Percentiles rank a stretch among this genome's conserved stretches.
phyloP scores from a whole-genome alignment of 2,888 invertebrate species.

The Apantesis nais region DNA sequence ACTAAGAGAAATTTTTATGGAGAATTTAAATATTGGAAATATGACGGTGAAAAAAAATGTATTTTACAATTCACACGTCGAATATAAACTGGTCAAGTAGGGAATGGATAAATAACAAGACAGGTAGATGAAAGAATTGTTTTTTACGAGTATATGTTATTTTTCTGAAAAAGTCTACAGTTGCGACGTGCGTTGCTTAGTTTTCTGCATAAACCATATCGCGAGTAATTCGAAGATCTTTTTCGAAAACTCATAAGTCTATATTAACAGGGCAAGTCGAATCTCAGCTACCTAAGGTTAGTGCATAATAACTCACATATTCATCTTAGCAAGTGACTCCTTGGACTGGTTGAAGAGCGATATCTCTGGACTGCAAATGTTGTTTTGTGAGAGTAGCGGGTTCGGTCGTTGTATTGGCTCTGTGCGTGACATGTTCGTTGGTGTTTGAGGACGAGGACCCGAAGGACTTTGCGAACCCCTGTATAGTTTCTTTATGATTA shows the following conservation, averaged over 20 bases:
- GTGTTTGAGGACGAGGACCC: conserved; percentile 41
- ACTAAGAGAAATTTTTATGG: no score
- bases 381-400: conserved; percentile 47
- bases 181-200: no score
- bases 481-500: background rate
- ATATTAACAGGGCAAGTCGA: background rate
- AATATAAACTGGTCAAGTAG: no score
- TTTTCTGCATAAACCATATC: no score
- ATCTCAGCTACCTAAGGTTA: background rate
- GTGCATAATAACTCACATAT: conserved; percentile 61
- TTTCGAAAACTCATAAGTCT: background rate
- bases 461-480: conserved; percentile 46
- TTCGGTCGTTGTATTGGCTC: conserved; percentile 36
- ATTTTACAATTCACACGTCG: background rate
- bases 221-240: background rate
- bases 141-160: no score
- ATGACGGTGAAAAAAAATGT: background rate
- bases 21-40: background rate
- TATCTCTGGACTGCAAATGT: conserved; percentile 64
- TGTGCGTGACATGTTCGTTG: conserved; percentile 36
- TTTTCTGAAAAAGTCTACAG: no score
- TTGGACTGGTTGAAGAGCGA: conserved; percentile 80
- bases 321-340: conserved; percentile 69
- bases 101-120: no score
- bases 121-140: no score